phyloP scores from a whole-genome alignment of 1,140 invertebrate species.

The Caenorhabditis latens region DNA sequence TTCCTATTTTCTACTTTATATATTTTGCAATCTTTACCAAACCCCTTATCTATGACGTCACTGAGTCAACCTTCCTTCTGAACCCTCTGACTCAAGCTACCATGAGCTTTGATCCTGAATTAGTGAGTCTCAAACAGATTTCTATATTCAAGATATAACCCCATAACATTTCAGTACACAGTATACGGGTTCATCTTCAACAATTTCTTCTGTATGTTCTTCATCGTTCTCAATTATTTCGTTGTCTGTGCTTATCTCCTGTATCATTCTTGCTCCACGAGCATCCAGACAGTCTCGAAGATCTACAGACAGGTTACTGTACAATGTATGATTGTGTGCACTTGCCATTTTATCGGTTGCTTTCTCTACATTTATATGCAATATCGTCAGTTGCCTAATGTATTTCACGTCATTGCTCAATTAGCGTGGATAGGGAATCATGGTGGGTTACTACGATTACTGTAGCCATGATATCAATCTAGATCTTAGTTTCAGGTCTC shows the following conservation, averaged over 20 bases:
- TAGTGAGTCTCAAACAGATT: neutral
- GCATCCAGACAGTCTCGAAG: neutral
- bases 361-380: neutral
- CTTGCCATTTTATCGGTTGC: neutral
- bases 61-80: neutral
- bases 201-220: neutral
- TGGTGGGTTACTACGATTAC: neutral
- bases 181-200: neutral
- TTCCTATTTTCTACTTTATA: neutral
- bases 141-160: too few species aligned
- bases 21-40: neutral
- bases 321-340: neutral
- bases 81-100: neutral
- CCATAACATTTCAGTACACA: too few species aligned
- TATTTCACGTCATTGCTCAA: neutral
- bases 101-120: neutral
- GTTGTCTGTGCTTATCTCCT: neutral
- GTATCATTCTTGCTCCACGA: neutral
- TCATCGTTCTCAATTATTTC: neutral
- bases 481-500: neutral
- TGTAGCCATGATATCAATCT: neutral
- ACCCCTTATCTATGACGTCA: neutral
- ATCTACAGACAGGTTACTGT: neutral
- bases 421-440: slow-evolving; percentile 9
- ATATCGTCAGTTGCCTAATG: neutral